phyloP scores from a whole-genome alignment of 2,113 vertebrate genomes.

The Oreochromis tanganicae region DNA sequence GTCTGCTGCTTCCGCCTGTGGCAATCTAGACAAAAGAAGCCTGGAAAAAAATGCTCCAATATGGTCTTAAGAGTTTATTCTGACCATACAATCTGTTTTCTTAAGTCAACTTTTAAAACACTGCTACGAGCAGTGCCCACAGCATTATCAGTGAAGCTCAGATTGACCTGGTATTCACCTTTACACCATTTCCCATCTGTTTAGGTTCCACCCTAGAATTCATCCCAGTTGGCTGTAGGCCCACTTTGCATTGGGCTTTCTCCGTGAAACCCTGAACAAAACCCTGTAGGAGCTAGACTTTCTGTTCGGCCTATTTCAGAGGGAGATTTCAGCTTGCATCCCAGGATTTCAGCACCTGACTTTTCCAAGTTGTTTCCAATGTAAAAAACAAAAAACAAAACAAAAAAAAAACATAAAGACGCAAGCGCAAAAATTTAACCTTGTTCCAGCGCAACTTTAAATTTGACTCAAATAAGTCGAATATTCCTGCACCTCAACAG shows the following conservation, averaged over 20 bases:
- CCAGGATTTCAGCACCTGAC: slow-evolving; percentile 8
- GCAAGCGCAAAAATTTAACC: neutral
- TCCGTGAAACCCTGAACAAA: slow-evolving; percentile 54
- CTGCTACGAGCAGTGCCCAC: slow-evolving; percentile 71
- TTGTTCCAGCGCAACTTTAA: neutral
- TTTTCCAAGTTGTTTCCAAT: neutral
- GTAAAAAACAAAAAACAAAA: neutral
- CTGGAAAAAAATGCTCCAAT: slow-evolving; percentile 61
- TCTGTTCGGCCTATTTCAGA: slow-evolving; percentile 37
- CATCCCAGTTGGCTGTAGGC: slow-evolving; percentile 68
- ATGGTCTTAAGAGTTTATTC: slow-evolving; percentile 75
- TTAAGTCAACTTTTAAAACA: slow-evolving; percentile 78
- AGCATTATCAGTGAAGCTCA: slow-evolving; percentile 69
- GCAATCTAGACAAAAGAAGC: slow-evolving; percentile 69
- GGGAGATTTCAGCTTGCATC: slow-evolving; percentile 17
- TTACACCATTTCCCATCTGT: slow-evolving; percentile 74
- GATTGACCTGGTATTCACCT: slow-evolving; percentile 63
- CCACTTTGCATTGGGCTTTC: slow-evolving; percentile 63
- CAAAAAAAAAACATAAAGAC: neutral
- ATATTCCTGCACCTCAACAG: neutral
- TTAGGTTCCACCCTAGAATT: slow-evolving; percentile 65
- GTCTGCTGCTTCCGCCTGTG: slow-evolving; percentile 70
- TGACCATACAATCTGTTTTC: slow-evolving; percentile 78
- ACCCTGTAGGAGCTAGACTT: slow-evolving; percentile 45
- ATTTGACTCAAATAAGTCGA: neutral